These are phyloP conservation scores for Cephus pulcher DNA, from an alignment of 2,888 invertebrate species.

Conservation along the genomic window DNA sequence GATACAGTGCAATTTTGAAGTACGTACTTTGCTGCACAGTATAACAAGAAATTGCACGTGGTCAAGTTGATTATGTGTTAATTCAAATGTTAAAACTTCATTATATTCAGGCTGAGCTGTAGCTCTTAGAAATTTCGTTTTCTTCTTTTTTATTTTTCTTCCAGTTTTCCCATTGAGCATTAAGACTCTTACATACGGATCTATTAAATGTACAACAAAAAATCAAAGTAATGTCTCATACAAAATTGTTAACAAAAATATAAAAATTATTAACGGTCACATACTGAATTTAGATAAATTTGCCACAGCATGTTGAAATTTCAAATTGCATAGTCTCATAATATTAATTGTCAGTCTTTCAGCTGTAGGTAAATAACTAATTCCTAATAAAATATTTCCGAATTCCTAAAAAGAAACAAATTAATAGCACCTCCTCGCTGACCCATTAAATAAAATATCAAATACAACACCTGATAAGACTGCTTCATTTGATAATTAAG, in stretches of 20 bases:
- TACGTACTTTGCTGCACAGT: slow-evolving; percentile 56
- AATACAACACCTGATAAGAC: slow-evolving; percentile 58
- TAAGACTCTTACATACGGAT: slow-evolving; percentile 64
- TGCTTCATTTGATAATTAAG: slow-evolving; percentile 65
- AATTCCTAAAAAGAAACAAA: slow-evolving; percentile 58
- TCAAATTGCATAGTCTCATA: slow-evolving; percentile 65
- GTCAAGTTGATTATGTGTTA: slow-evolving; percentile 62
- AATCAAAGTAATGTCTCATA: neutral
- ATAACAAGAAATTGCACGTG: slow-evolving; percentile 61
- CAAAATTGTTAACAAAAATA: neutral
- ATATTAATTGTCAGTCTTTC: slow-evolving; percentile 67
- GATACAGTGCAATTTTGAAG: neutral
- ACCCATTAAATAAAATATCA: neutral
- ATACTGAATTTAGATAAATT: slow-evolving; percentile 62
- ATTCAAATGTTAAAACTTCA: slow-evolving; percentile 66
- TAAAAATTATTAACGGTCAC: slow-evolving; percentile 29
- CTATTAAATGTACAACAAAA: slow-evolving; percentile 41
- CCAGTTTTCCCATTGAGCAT: slow-evolving; percentile 65
- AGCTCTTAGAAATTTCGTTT: slow-evolving; percentile 54
- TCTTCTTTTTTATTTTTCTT: slow-evolving; percentile 64
- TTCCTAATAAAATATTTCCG: slow-evolving; percentile 65
- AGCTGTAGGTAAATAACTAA: slow-evolving; percentile 68
- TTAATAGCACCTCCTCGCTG: neutral
- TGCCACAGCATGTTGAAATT: slow-evolving; percentile 49
- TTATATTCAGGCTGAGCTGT: slow-evolving; percentile 63